Conservation (phyloP, 1,140 invertebrate genomes). For the Drosophila obscura region DNA sequence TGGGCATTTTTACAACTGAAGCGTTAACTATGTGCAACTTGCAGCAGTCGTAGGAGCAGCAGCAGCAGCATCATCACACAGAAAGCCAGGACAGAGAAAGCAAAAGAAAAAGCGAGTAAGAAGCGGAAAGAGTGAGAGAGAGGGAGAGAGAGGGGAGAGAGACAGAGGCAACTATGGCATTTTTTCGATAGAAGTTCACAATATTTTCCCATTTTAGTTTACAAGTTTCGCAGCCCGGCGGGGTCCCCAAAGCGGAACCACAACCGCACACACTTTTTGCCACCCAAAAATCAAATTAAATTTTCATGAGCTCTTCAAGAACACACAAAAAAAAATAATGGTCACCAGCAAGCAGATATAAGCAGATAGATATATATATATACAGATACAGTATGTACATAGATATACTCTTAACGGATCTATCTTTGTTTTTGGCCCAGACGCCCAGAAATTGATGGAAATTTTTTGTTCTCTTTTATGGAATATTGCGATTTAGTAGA, state of each 20-base stretch:
- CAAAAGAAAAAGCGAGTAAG: not conserved
- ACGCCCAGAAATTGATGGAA: no score
- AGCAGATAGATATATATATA: no score
- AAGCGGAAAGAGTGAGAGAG: not conserved
- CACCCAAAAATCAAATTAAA: conserved; percentile 46
- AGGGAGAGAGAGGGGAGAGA: conserved; percentile 6
- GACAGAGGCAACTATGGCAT: not conserved
- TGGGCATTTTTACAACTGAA: conserved; percentile 81
- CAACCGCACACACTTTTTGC: conserved; percentile 36
- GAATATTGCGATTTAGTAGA: no score
- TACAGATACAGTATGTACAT: not conserved
- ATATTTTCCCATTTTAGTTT: conserved; percentile 75
- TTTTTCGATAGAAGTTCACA: conserved; percentile 52
- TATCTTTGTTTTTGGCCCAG: no score
- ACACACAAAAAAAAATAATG: conserved; percentile 19
- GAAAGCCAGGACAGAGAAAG: not conserved
- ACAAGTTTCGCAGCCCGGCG: conserved; percentile 48
- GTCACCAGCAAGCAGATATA: not conserved
- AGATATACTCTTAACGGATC: no score
- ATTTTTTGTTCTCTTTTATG: no score
- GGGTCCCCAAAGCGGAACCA: conserved; percentile 9
- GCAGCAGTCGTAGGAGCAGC: conserved; percentile 11
- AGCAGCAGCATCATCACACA: conserved; percentile 6
- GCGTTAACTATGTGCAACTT: conserved; percentile 79
- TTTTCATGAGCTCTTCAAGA: conserved; percentile 40